A percentile compares a stretch with the other conserved stretches of the same genome.
Conservation (phyloP, 2,113 vertebrate species). For the Entelurus aequoreus region DNA sequence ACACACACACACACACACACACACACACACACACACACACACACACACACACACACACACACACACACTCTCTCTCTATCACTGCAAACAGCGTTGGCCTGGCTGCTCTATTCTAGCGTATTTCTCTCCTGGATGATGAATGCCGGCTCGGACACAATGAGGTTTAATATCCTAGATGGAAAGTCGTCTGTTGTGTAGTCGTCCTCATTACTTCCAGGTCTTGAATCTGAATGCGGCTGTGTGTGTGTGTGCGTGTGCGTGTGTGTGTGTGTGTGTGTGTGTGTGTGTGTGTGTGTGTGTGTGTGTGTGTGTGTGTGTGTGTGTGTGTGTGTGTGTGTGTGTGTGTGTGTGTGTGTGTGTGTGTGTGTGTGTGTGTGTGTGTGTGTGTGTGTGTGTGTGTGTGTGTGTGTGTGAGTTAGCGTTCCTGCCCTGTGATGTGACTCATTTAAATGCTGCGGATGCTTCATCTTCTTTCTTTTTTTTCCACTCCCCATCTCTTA, state of each 20-base stretch:
- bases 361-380: slow-evolving; percentile 20
- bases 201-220: slow-evolving; percentile 56
- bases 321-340: slow-evolving; percentile 20
- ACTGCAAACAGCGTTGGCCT: neutral
- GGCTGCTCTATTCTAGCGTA: slow-evolving; percentile 10
- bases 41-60: slow-evolving; percentile 14
- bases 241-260: slow-evolving; percentile 15
- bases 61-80: neutral
- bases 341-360: slow-evolving; percentile 20
- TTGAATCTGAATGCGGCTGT: slow-evolving; percentile 38
- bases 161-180: slow-evolving; percentile 55
- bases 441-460: slow-evolving; percentile 59
- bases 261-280: slow-evolving; percentile 12
- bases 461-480: slow-evolving; percentile 26
- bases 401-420: slow-evolving; percentile 12
- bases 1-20: no score
- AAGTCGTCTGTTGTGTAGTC: slow-evolving; percentile 51
- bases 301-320: neutral
- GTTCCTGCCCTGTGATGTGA: slow-evolving; percentile 42
- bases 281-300: slow-evolving; percentile 21
- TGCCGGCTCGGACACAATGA: slow-evolving; percentile 47
- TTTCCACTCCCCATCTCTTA: slow-evolving; percentile 25
- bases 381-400: slow-evolving; percentile 20
- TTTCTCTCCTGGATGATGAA: slow-evolving; percentile 51
- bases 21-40: slow-evolving; percentile 36